These are phyloP conservation scores for Incurvaria masculella DNA, from an alignment of 2,888 invertebrate genomes.

Conservation along the genomic window DNA sequence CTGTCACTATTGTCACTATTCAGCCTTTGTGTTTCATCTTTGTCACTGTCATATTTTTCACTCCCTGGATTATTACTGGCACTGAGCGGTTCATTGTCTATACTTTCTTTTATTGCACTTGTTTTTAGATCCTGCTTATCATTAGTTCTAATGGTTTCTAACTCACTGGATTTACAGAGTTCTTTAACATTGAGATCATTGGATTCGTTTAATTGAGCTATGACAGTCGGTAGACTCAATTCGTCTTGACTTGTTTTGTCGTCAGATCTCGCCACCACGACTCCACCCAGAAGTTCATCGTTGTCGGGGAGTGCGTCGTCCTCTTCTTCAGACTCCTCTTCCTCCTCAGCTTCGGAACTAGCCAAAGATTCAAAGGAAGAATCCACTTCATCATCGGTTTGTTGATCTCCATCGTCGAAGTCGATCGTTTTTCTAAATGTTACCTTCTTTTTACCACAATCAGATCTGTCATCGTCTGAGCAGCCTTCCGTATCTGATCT, in stretches of 20 bases:
- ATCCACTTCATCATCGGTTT: constrained; percentile 42
- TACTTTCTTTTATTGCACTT: constrained; percentile 26
- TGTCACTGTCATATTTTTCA: constrained; percentile 5
- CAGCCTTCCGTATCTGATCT: constrained; percentile 41
- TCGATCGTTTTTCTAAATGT: constrained; percentile 50
- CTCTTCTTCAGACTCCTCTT: constrained; percentile 29
- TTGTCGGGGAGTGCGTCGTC: constrained; percentile 32
- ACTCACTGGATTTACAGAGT: too few species aligned
- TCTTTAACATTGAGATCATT: too few species aligned
- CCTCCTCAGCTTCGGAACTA: constrained; percentile 29
- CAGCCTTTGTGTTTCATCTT: constrained; percentile 31
- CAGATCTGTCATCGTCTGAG: constrained; percentile 46
- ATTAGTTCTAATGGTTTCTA: too few species aligned
- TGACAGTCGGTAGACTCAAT: too few species aligned
- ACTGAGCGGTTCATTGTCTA: neutral
- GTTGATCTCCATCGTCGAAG: constrained; percentile 50
- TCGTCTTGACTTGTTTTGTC: neutral
- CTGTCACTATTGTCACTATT: constrained; percentile 51
- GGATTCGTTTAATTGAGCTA: too few species aligned
- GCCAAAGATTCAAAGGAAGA: constrained; percentile 45
- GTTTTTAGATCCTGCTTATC: too few species aligned
- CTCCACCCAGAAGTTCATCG: constrained; percentile 31
- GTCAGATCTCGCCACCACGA: constrained; percentile 23
- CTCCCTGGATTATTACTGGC: constrained; percentile 22
- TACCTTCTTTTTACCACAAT: constrained; percentile 42